Conservation (phyloP, 2,797 vertebrate genomes). For the Hippopotamyrus pictus region DNA sequence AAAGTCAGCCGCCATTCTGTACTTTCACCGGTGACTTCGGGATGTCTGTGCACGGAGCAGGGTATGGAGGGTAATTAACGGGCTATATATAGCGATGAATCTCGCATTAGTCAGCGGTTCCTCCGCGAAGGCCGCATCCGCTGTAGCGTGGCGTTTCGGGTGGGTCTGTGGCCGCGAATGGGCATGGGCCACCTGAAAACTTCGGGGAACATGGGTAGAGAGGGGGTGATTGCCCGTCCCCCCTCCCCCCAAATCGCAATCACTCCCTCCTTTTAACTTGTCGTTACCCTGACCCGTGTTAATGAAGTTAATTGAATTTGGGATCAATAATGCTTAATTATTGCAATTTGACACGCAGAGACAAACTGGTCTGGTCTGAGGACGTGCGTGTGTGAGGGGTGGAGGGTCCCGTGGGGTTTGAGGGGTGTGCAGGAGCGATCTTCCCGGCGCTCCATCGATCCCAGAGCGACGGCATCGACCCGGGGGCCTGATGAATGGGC, state of each 20-base stretch:
- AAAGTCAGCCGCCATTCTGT: neutral
- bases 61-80: conserved; percentile 41
- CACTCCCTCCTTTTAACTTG: conserved; percentile 39
- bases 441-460: conserved; percentile 82
- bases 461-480: conserved; percentile 80
- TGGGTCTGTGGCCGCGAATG: conserved; percentile 45
- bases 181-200: conserved; percentile 37
- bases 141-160: conserved; percentile 44
- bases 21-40: conserved; percentile 16
- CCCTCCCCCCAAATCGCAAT: conserved; percentile 24
- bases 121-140: conserved; percentile 35
- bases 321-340: conserved; percentile 99
- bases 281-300: conserved; percentile 77
- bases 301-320: conserved; percentile 99
- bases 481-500: conserved; percentile 77
- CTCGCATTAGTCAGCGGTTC: conserved; percentile 48
- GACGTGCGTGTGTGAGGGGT: conserved; percentile 55
- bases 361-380: conserved; percentile 81
- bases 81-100: conserved; percentile 49
- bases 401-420: conserved; percentile 22
- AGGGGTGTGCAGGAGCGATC: conserved; percentile 58
- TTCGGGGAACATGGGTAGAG: conserved; percentile 36
- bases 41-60: conserved; percentile 28
- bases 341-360: conserved; percentile 96
- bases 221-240: conserved; percentile 22